Evolutionary conservation across 2,888 invertebrate species (phyloP), one percentile per base, ranked within the genome.

Genomic region (Tetragonisca angustula): DNA sequence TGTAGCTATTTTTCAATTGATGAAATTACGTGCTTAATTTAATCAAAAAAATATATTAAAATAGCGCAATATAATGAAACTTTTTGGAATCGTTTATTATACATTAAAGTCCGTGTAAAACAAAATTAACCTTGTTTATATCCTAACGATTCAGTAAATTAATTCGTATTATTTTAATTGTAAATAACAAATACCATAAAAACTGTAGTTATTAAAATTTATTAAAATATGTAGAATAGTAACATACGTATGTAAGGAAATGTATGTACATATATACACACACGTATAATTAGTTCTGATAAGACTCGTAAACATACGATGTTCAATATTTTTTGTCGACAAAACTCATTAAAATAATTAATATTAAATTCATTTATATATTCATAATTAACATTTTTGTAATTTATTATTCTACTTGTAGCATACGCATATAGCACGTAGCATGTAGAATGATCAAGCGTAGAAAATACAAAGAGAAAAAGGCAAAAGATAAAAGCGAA

Each of bases 381-480:
- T 9, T 61, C 24, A 36, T 54, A 11, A 64, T 5, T 24, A 59
- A 69, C 11, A 43, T 24, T 65, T 24, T 24, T 70, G 15, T 1
- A 78, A 65, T 49, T 79, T 69, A 17, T 69, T 27, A 50, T 50
- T 68, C 4, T 27, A 56, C n/a, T 56, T 13, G 21, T 9, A 9
- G n/a, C n/a, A 43, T 5, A 43, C n/a, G 9, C 15, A n/a, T 2
- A n/a, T 56, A 15, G n/a, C n/a, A 59, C 15, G 56, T 56, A 56
- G n/a, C 15, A n/a, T 15, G 56, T 59, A 59, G 9, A 59, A 15
- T 59, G 15, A 59, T 59, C n/a, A 59, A 59, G 61, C 32, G 15
- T 69, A 6, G 3, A 3, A 69, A 52, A 32, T 11, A 24, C 5
- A 21, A 65, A 59, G 6, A 49, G 6, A 36, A 56, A 81, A 32